A percentile compares a stretch with the other conserved stretches of the same genome.
Evolutionary conservation across 2,113 vertebrate species (phyloP).

Genomic region (Pangasianodon hypophthalmus): DNA sequence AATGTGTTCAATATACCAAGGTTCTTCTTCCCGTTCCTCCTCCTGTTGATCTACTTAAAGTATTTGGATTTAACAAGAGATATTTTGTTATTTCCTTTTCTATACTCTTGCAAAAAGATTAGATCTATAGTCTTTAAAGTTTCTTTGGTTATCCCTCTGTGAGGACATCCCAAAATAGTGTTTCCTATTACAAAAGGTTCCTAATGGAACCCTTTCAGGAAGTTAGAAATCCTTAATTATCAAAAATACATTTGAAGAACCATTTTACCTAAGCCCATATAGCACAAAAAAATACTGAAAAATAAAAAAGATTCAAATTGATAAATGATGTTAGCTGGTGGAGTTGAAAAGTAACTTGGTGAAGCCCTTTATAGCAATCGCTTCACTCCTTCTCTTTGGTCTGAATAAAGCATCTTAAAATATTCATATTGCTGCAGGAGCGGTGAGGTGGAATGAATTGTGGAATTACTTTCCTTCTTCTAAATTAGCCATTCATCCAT

Average conservation of each 20-base stretch:
- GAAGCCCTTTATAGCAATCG: neutral
- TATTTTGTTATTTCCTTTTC: neutral
- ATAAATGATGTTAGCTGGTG: neutral
- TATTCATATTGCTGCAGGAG: constrained; percentile 4
- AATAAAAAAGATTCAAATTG: neutral
- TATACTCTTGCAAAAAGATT: neutral
- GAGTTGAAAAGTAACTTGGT: neutral
- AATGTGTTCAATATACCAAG: neutral
- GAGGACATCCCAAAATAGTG: neutral
- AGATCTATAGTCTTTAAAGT: neutral
- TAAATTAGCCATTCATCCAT: constrained; percentile 4
- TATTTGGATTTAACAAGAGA: neutral
- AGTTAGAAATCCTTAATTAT: neutral
- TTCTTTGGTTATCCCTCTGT: neutral
- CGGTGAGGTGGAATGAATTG: neutral
- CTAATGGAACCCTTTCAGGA: neutral
- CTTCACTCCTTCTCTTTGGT: neutral
- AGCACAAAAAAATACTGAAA: neutral
- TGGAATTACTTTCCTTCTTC: constrained; percentile 6
- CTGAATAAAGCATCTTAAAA: constrained; percentile 20
- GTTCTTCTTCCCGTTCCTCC: neutral
- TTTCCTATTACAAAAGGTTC: neutral
- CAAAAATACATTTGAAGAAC: neutral
- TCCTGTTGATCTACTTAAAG: neutral
- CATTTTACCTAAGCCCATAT: neutral